These are phyloP conservation scores for Eriosoma lanigerum DNA, from an alignment of 1,140 invertebrate genomes.

Conservation along the genomic window DNA sequence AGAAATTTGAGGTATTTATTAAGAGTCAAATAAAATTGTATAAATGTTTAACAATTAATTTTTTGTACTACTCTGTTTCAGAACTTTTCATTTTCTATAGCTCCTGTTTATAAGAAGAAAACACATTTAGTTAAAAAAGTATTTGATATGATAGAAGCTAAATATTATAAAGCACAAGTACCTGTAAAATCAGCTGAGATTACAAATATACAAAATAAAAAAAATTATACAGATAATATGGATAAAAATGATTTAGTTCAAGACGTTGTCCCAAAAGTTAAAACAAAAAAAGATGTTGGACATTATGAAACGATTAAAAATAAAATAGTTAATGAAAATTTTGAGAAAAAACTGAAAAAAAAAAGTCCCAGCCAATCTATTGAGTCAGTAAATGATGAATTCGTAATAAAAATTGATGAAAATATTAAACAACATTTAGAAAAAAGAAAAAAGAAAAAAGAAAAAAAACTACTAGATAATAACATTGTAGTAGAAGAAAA, in stretches of 20 bases:
- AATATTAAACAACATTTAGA: background rate
- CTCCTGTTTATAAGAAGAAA: constrained; percentile 62
- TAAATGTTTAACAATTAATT: background rate
- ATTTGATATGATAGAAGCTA: constrained; percentile 71
- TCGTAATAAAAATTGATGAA: background rate
- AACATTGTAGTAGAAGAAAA: constrained; percentile 49
- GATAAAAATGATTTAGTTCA: background rate
- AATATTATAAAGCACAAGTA: constrained; percentile 63
- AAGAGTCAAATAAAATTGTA: background rate
- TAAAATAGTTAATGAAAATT: background rate
- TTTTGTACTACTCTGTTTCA: constrained; percentile 54
- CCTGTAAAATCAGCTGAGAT: constrained; percentile 56
- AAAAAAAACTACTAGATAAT: constrained; percentile 27
- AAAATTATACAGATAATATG: background rate
- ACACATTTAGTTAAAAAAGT: constrained; percentile 65
- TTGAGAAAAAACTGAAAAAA: background rate
- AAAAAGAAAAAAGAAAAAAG: background rate
- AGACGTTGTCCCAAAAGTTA: background rate
- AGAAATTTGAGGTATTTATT: constrained; percentile 54
- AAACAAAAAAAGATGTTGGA: background rate
- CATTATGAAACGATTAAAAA: background rate
- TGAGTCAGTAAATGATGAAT: background rate
- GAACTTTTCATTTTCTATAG: constrained; percentile 69
- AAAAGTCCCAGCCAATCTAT: background rate
- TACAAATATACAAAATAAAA: background rate